Base-by-base conservation (phyloP, 2,797 vertebrate genomes). In the Acipenser oxyrinchus region DNA sequence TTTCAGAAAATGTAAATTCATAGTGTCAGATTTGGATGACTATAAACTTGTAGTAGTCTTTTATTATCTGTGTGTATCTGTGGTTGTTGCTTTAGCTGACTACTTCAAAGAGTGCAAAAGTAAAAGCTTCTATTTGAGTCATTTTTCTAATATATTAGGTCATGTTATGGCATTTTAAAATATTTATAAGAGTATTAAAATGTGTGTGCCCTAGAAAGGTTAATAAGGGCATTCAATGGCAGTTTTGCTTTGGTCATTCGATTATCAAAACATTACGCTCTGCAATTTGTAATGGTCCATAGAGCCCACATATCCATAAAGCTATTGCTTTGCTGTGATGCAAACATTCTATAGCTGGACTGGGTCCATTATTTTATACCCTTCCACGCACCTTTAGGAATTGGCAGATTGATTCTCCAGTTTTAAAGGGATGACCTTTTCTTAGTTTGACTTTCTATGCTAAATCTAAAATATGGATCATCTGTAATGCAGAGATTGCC, bases 131-230 rank as follows among this genome's bases (percentile, higher is more conserved):
- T 76, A 78, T 74, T 62, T 51, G 63, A 68, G 77, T 58, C 12
- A 10, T 58, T 81, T 80, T 81, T 85, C 53, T 53, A 58, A 86
- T 88, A 83, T 86, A 71, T 69, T 73, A 68, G 73, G 74, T 90
- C 86, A 88, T 83, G 83, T 90, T 88, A 89, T 88, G 87, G 88
- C 86, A 75, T 70, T 82, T 72, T 90, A 84, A 89, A 90, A 86
- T 88, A 90, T 90, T 88, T 89, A 89, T 86, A 87, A 82, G 82
- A 62, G 69, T 77, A 77, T 84, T 85, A 37, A 77, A 76, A 83
- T 58, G 77, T 76, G 80, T 76, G 76, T 73, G 82, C 75, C 75
- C 79, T 76, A 79, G 80, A 79, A 78, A 79, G 79, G 84, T 81
- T 76, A 75, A 77, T 76, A 79, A 81, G 85, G 85, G 83, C 82